These are phyloP conservation scores for Thomomys bottae DNA, from an alignment of 2,113 vertebrate genomes.

Conservation along the genomic window DNA sequence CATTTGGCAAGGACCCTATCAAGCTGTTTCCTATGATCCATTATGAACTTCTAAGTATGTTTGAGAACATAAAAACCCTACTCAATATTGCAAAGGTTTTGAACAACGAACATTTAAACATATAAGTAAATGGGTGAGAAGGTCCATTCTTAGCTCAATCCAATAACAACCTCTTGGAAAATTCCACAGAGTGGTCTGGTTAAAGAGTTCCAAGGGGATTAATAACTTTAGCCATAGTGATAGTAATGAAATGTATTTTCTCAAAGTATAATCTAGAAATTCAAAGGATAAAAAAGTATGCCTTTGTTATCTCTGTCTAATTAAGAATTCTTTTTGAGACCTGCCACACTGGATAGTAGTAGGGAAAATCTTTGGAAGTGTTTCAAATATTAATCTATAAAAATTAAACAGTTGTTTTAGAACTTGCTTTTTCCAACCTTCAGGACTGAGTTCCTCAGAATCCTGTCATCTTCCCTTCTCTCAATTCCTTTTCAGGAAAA, in stretches of 20 bases:
- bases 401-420: not conserved
- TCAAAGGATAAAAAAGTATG: not conserved
- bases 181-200: not conserved
- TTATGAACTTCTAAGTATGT: not conserved
- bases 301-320: not conserved
- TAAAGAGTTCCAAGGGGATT: not conserved
- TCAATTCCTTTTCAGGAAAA: not conserved
- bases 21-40: not conserved
- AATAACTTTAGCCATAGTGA: not conserved
- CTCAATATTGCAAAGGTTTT: not conserved
- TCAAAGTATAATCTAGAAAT: not conserved
- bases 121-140: not conserved
- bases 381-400: not conserved
- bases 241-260: not conserved
- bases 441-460: not conserved
- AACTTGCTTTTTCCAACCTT: not conserved
- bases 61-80: not conserved
- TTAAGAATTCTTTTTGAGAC: not conserved
- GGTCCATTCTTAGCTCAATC: not conserved
- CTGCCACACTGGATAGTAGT: not conserved
- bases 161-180: not conserved
- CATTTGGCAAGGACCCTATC: not conserved
- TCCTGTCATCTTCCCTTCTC: not conserved
- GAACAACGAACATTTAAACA: not conserved
- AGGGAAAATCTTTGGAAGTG: not conserved